Percentiles rank a stretch among this genome's conserved stretches.
Evolutionary conservation across 2,797 vertebrate species (phyloP).

Genomic region (Rhincodon typus): DNA sequence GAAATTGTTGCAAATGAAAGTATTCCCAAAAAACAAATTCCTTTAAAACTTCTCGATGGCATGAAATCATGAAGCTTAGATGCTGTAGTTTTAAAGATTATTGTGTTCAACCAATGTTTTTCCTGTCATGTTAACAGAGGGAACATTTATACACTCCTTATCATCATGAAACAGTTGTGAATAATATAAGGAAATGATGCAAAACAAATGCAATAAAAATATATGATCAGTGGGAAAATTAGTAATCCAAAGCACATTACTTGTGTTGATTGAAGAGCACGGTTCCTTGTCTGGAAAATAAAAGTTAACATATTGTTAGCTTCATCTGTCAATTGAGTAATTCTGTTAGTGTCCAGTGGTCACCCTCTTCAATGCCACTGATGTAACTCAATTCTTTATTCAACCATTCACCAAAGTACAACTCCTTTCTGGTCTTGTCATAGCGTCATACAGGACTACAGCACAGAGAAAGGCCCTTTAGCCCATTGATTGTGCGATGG

Average conservation of each 20-base stretch:
- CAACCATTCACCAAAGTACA: too few species aligned
- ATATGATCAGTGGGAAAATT: not conserved
- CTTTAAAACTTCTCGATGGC: not conserved
- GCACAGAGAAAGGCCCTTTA: too few species aligned
- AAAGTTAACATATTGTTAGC: not conserved
- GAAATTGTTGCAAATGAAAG: not conserved
- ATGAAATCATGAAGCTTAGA: not conserved
- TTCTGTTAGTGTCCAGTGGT: not conserved
- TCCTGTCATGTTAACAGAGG: not conserved
- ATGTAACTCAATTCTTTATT: too few species aligned
- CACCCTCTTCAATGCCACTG: too few species aligned
- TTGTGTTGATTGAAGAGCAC: not conserved
- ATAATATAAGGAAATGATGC: conserved; percentile 10
- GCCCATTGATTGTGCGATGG: too few species aligned
- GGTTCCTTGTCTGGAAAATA: not conserved
- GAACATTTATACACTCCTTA: not conserved
- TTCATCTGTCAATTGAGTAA: not conserved
- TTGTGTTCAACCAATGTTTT: not conserved
- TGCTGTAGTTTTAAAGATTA: not conserved
- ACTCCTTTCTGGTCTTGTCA: too few species aligned
- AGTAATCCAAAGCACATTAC: not conserved
- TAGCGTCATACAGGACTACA: too few species aligned
- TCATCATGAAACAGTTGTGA: not conserved
- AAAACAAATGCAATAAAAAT: conserved; percentile 19
- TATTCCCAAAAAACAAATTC: not conserved